These are phyloP conservation scores for Typhlichthys subterraneus DNA, from an alignment of 2,797 vertebrate genomes.

Conservation along the genomic window DNA sequence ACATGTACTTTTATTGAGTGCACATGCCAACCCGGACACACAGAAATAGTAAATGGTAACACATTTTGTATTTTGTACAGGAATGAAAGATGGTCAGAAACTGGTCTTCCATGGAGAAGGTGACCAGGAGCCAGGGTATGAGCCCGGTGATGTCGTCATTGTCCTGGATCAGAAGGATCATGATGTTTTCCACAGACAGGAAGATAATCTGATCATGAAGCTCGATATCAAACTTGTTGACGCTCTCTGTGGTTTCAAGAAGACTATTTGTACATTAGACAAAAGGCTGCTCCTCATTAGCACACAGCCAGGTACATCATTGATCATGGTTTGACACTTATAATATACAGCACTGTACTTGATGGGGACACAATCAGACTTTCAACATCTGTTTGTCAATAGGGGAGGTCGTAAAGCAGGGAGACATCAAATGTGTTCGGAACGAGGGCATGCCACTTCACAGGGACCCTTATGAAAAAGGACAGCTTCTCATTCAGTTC, in stretches of 20 bases:
- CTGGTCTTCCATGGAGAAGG: conserved; percentile 93
- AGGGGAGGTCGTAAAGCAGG: conserved; percentile 91
- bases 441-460: conserved; percentile 93
- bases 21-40: no score
- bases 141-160: conserved; percentile 93
- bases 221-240: conserved; percentile 91
- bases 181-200: conserved; percentile 83
- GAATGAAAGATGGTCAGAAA: conserved; percentile 96
- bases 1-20: neutral
- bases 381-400: conserved; percentile 6
- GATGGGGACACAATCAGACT: neutral
- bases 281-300: conserved; percentile 83
- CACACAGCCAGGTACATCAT: conserved; percentile 82
- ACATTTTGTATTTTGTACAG: conserved; percentile 61
- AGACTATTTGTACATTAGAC: conserved; percentile 86
- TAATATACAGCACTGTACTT: neutral
- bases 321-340: neutral
- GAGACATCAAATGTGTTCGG: conserved; percentile 81
- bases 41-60: neutral
- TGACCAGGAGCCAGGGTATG: conserved; percentile 94
- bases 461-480: conserved; percentile 86
- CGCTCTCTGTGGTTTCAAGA: conserved; percentile 92
- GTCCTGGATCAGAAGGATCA: conserved; percentile 95
- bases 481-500: conserved; percentile 87
- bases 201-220: conserved; percentile 86